phyloP scores from a whole-genome alignment of 2,113 vertebrate genomes.

The Platichthys flesus region DNA sequence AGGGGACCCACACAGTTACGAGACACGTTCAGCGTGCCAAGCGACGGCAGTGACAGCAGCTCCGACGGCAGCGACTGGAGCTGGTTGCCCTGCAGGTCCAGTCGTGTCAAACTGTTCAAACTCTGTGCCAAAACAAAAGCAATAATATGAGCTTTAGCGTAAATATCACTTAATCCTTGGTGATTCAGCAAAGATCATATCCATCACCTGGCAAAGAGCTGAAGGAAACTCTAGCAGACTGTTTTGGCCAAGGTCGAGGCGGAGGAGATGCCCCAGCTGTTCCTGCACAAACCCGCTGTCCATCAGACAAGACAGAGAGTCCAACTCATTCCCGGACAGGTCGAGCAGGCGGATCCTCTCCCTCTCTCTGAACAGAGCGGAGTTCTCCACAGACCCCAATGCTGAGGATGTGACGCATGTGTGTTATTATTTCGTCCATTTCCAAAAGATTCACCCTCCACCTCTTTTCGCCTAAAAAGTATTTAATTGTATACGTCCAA shows the following conservation, averaged over 20 bases:
- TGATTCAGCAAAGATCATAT: not conserved
- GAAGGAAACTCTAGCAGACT: constrained; percentile 86
- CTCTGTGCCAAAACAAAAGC: constrained; percentile 74
- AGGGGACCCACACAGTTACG: constrained; percentile 89
- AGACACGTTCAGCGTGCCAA: constrained; percentile 89
- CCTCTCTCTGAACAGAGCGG: constrained; percentile 81
- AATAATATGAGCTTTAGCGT: not conserved
- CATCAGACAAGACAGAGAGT: constrained; percentile 86
- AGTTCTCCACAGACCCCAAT: constrained; percentile 76
- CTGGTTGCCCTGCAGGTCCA: constrained; percentile 93
- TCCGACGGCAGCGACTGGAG: constrained; percentile 85
- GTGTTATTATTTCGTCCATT: too few species aligned
- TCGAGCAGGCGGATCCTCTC: constrained; percentile 91
- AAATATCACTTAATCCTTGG: not conserved
- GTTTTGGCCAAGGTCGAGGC: constrained; percentile 93
- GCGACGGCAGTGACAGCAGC: constrained; percentile 86
- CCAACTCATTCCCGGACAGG: constrained; percentile 94
- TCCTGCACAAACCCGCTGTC: constrained; percentile 81
- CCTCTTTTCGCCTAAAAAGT: too few species aligned
- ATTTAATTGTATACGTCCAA: too few species aligned
- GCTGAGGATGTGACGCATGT: constrained; percentile 32
- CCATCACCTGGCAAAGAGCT: constrained; percentile 87
- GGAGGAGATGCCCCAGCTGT: constrained; percentile 87
- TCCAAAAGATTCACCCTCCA: too few species aligned
- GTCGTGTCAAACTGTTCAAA: constrained; percentile 87